Evolutionary conservation across 2,113 vertebrate genomes (phyloP).

Genomic region (Macroglossus sobrinus): DNA sequence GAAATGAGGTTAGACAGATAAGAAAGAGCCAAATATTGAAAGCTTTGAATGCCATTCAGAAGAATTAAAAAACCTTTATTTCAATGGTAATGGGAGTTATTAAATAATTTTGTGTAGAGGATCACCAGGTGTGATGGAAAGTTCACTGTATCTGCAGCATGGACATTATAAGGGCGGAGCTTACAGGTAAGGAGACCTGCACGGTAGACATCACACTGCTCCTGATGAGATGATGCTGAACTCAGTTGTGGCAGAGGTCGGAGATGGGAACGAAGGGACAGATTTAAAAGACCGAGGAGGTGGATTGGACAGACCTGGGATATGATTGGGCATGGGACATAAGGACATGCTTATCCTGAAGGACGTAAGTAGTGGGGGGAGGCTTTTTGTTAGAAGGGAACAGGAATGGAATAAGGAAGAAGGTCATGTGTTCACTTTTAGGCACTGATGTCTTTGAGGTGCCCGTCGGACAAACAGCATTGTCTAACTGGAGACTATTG

Average conservation of each 20-base stretch:
- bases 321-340: neutral
- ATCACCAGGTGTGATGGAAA: neutral
- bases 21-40: neutral
- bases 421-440: neutral
- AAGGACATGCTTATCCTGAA: too few relatives aligned
- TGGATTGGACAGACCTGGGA: neutral
- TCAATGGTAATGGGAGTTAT: neutral
- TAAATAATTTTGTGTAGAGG: neutral
- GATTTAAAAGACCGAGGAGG: neutral
- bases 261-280: neutral
- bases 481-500: neutral
- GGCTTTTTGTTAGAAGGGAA: neutral
- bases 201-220: neutral
- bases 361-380: neutral
- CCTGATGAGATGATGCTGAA: neutral
- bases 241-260: neutral
- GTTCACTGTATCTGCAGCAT: neutral
- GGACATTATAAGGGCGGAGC: neutral
- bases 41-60: neutral
- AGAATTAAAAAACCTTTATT: neutral
- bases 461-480: neutral
- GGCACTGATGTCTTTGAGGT: neutral
- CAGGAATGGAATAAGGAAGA: neutral
- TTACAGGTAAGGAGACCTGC: neutral
- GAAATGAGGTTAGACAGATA: neutral